These are phyloP conservation scores for Tetanocera ferruginea DNA, from an alignment of 2,888 invertebrate species.

Conservation along the genomic window DNA sequence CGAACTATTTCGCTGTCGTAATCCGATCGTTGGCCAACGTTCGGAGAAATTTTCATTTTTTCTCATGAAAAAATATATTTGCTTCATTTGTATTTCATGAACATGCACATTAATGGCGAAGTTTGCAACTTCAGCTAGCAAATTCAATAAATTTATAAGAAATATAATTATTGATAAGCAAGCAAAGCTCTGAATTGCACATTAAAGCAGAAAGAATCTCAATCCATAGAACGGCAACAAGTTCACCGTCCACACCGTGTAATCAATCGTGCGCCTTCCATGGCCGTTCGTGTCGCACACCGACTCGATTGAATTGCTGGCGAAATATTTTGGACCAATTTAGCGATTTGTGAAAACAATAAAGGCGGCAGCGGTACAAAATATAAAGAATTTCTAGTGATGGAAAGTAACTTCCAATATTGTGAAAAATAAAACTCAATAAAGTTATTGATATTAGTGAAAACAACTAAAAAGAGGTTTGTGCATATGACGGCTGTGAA, in stretches of 20 bases:
- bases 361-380: conserved; percentile 26
- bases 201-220: conserved; percentile 7
- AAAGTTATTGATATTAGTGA: not conserved
- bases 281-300: conserved; percentile 10
- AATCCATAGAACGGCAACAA: conserved; percentile 39
- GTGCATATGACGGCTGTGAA: not conserved
- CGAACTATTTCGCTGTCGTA: conserved; percentile 51
- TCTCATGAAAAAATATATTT: conserved; percentile 20
- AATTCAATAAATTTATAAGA: conserved; percentile 2
- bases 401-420: not conserved
- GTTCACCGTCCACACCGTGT: conserved; percentile 20
- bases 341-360: not conserved
- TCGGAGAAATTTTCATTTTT: conserved; percentile 37
- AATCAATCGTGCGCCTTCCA: conserved; percentile 19
- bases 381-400: conserved; percentile 7
- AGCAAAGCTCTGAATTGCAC: not conserved
- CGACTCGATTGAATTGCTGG: not conserved
- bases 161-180: not conserved
- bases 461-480: not conserved
- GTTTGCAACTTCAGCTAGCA: conserved; percentile 1
- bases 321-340: conserved; percentile 8
- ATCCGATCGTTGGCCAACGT: conserved; percentile 35
- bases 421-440: not conserved
- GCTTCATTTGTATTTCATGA: conserved; percentile 31
- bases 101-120: conserved; percentile 37